Conservation (phyloP, 2,797 vertebrate species). For the Myiotriccus ornatus region DNA sequence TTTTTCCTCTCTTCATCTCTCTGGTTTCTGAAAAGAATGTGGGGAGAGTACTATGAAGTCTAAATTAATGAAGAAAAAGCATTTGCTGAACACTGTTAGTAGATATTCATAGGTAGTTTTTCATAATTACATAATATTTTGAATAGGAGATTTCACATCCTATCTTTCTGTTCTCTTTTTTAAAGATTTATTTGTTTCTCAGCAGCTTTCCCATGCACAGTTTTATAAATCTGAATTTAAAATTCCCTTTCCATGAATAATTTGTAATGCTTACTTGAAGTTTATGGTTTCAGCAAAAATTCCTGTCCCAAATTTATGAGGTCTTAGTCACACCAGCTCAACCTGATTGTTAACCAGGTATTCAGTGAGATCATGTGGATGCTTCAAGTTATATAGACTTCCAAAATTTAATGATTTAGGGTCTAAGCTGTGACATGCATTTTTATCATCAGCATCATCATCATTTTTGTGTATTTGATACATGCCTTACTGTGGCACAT, state of each 20-base stretch:
- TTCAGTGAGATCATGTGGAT: not conserved
- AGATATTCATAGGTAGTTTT: not conserved
- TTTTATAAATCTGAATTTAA: slow-evolving; percentile 8
- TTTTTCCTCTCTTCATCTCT: not conserved
- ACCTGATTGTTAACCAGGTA: not conserved
- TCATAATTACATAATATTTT: not conserved
- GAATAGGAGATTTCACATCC: not conserved
- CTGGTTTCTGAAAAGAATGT: not conserved
- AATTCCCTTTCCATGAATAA: not conserved
- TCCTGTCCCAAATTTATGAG: not conserved
- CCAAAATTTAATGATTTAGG: not conserved
- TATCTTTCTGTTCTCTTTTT: not conserved
- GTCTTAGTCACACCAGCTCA: not conserved
- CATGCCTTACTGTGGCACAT: fast-evolving
- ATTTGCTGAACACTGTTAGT: not conserved
- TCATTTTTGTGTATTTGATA: not conserved
- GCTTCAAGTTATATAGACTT: not conserved
- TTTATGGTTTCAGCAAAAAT: not conserved
- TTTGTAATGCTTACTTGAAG: not conserved
- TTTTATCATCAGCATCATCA: not conserved
- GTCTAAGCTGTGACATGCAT: not conserved
- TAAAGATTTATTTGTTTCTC: not conserved
- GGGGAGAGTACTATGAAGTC: not conserved
- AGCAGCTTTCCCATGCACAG: not conserved
- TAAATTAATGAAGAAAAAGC: not conserved